Evolutionary conservation across 2,113 vertebrate species (phyloP), one percentile per base, ranked within the genome.

Genomic region (Microtus montanus): DNA sequence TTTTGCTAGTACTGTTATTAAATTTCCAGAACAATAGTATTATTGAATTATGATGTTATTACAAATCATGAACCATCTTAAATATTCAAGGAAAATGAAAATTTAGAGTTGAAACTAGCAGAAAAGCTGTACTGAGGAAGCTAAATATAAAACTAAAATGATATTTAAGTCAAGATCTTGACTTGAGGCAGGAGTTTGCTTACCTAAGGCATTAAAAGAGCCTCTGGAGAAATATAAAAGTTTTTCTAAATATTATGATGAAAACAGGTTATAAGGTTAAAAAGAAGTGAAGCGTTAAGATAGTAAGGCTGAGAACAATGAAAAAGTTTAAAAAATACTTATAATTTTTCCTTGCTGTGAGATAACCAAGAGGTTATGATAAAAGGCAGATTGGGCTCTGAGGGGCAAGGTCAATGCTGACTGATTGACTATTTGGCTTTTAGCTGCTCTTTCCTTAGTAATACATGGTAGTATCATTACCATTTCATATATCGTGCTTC

Each of bases 121-220:
- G 61, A n/a, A 63, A 89, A 96, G 26, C 15, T 74, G 2, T 74
- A 54, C 1, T 70, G 7, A 91, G 12, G 47, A 82, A 1, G 11
- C 30, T 30, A 83, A 77, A 89, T 68, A 22, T 77, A 84, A 89
- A 90, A 89, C 78, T 70, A 74, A 64, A 89, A 91, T 84, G 22
- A 58, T 11, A 70, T 68, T 86, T 91, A 75, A 77, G 66, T 64
- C 35, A 66, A 90, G 71, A 2, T 90, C 7, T 86, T 91, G 44
- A 80, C 9, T 26, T 84, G 24, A 84, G n/a, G 12, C 38, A 44
- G 14, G 38, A 64, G 7, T 24, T 30, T 63, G 14, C 14, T 41
- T 64, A 33, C 7, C n/a, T 19, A 84, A 84, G n/a, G 8, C 38
- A 44, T 4, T 33, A 33, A 83, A 84, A 84, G 7, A 17, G 14